Percentiles rank a stretch among this genome's conserved stretches.
phyloP scores from a whole-genome alignment of 2,113 vertebrate genomes.

The Cololabis saira region DNA sequence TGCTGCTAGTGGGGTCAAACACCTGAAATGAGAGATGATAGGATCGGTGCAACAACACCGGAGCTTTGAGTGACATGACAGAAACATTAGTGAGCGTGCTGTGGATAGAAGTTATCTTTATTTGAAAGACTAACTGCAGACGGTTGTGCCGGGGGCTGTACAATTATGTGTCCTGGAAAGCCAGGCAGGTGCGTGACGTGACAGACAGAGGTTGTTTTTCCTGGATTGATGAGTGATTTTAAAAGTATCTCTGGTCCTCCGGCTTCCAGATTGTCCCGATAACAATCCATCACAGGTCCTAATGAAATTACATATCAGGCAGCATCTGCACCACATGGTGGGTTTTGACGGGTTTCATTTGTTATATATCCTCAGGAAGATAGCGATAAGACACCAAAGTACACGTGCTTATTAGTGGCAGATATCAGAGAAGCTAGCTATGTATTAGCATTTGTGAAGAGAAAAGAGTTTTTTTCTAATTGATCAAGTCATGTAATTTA shows the following conservation, averaged over 20 bases:
- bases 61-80: constrained; percentile 1
- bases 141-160: constrained; percentile 16
- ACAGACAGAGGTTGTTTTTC: constrained; percentile 17
- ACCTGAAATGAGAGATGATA: background rate
- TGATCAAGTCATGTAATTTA: too few relatives aligned
- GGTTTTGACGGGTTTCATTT: constrained; percentile 6
- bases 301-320: constrained; percentile 25
- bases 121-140: constrained; percentile 18
- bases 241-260: constrained; percentile 15
- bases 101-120: constrained; percentile 22
- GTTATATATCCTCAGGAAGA: constrained; percentile 25
- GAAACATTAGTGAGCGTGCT: constrained; percentile 2
- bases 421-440: background rate
- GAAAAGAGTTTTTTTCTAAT: background rate
- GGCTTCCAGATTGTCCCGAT: constrained; percentile 6
- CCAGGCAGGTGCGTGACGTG: constrained; percentile 13
- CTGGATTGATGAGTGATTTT: constrained; percentile 11
- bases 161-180: constrained; percentile 27
- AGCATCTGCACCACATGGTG: constrained; percentile 23
- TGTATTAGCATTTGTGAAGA: background rate
- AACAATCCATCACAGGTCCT: constrained; percentile 9
- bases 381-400: constrained; percentile 10
- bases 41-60: background rate
- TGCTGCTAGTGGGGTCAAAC: background rate
- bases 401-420: constrained; percentile 12